Evolutionary conservation across 2,888 invertebrate genomes (phyloP).

Genomic region (Chironomus tentans): DNA sequence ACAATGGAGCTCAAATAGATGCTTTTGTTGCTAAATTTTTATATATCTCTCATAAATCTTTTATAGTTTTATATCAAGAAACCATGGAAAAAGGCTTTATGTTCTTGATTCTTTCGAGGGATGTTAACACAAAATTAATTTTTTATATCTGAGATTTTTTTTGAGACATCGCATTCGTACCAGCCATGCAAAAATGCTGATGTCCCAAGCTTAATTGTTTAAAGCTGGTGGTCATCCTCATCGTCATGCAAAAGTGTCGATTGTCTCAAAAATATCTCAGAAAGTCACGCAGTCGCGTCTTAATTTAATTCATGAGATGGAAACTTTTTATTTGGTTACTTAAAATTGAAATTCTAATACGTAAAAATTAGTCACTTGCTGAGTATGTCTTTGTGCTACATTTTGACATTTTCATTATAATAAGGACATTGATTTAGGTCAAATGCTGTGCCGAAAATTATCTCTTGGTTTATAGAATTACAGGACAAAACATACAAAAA

Average conservation of each 20-base stretch:
- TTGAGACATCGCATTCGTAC: neutral
- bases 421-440: neutral
- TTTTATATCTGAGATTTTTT: neutral
- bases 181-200: neutral
- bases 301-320: neutral
- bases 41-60: neutral
- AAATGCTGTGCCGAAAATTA: neutral
- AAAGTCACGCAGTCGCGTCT: neutral
- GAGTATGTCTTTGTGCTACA: neutral
- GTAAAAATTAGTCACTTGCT: neutral
- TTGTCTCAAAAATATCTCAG: neutral
- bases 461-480: too few relatives aligned
- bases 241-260: too few relatives aligned
- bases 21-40: neutral
- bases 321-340: neutral
- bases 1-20: slow-evolving; percentile 3
- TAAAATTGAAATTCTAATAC: too few relatives aligned
- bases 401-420: neutral
- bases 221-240: neutral
- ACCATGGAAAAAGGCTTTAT: neutral
- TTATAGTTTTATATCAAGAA: neutral
- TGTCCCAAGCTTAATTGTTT: neutral
- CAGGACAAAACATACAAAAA: too few relatives aligned
- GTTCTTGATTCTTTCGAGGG: neutral
- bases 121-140: neutral